These are phyloP conservation scores for Stenolophus ochropezus DNA, from an alignment of 2,888 invertebrate species.

Conservation along the genomic window DNA sequence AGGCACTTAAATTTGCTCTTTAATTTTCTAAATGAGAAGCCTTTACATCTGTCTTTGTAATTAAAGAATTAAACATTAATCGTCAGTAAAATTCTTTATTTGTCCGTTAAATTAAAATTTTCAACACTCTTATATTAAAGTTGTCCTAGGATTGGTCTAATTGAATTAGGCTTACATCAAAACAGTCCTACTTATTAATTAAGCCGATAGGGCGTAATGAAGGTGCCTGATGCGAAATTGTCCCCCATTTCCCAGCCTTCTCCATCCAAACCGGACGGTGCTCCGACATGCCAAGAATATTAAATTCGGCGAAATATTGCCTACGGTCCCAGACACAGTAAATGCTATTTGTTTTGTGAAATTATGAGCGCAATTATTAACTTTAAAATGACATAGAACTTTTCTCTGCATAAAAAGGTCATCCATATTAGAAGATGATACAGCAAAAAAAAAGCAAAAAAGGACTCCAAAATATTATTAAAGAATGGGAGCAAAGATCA, in stretches of 20 bases:
- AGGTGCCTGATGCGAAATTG: constrained; percentile 14
- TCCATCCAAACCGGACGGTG: not conserved
- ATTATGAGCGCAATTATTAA: constrained; percentile 11
- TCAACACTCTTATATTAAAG: not conserved
- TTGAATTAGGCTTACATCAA: constrained; percentile 14
- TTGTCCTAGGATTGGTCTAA: constrained; percentile 4
- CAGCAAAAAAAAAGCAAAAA: no score
- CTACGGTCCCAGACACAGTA: not conserved
- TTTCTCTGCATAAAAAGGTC: no score
- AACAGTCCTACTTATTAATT: constrained; percentile 27
- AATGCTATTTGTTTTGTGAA: constrained; percentile 2
- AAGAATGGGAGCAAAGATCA: no score
- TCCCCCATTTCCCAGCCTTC: not conserved
- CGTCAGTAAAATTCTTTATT: not conserved
- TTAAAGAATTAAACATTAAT: not conserved
- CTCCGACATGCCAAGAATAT: constrained; percentile 1
- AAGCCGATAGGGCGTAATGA: constrained; percentile 28
- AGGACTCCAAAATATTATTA: no score
- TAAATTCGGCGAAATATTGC: constrained; percentile 16
- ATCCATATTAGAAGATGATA: no score
- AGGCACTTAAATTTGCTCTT: not conserved
- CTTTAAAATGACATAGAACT: no score
- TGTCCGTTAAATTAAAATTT: not conserved
- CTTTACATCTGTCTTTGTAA: not conserved
- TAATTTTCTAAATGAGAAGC: not conserved